A percentile compares a stretch with the other conserved stretches of the same genome.
Evolutionary conservation across 1,140 invertebrate species (phyloP).

Genomic region (Zaprionus ornatus): DNA sequence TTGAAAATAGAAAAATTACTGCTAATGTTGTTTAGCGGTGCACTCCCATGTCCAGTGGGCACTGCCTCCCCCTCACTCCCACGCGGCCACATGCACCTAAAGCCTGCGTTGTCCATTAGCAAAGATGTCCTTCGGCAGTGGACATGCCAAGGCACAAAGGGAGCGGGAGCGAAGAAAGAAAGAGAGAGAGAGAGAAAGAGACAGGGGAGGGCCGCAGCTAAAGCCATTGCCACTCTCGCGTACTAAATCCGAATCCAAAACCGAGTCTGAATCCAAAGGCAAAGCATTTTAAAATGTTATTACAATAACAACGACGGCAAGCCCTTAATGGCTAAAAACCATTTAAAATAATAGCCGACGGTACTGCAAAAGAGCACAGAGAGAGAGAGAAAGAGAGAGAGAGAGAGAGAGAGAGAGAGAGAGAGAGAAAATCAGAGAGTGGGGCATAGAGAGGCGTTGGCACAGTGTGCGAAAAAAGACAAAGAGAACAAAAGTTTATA

Average conservation of each 20-base stretch:
- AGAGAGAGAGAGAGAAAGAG: slow-evolving; percentile 16
- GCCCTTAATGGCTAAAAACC: slow-evolving; percentile 80
- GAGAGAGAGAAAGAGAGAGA: slow-evolving; percentile 20
- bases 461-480: slow-evolving; percentile 24
- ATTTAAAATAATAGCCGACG: slow-evolving; percentile 78
- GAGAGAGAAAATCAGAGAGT: background rate
- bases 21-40: slow-evolving; percentile 49
- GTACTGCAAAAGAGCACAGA: slow-evolving; percentile 57
- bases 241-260: slow-evolving; percentile 73
- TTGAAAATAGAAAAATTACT: slow-evolving; percentile 67
- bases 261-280: slow-evolving; percentile 68
- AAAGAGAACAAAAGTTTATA: slow-evolving; percentile 77
- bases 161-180: slow-evolving; percentile 1
- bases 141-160: slow-evolving; percentile 36
- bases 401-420: slow-evolving; percentile 13
- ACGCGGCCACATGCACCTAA: background rate
- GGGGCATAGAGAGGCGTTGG: slow-evolving; percentile 17
- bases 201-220: background rate
- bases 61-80: background rate
- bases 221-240: slow-evolving; percentile 32
- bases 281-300: slow-evolving; percentile 81
- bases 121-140: slow-evolving; percentile 27
- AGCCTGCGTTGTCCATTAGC: slow-evolving; percentile 63
- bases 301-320: slow-evolving; percentile 66
- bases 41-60: slow-evolving; percentile 39